Evolutionary conservation across 2,888 invertebrate species (phyloP).

Genomic region (Diarsia dahlii): DNA sequence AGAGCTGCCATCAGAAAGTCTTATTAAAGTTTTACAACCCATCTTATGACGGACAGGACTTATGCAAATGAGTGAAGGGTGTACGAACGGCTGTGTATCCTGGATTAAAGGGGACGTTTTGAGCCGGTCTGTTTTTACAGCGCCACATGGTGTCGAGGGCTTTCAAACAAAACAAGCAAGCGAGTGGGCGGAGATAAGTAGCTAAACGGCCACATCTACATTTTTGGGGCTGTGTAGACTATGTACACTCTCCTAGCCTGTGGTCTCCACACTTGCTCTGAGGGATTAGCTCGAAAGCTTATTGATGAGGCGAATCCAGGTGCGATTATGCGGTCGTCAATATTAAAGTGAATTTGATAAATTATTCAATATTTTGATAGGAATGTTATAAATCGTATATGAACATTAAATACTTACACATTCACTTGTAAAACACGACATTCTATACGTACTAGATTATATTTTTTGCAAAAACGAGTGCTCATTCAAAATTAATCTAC

Average conservation of each 20-base stretch:
- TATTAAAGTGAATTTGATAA: constrained; percentile 45
- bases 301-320: constrained; percentile 54
- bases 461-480: not conserved
- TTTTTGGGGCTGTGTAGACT: constrained; percentile 56
- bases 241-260: constrained; percentile 32
- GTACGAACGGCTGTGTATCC: constrained; percentile 76
- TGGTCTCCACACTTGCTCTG: constrained; percentile 35
- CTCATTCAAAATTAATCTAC: constrained; percentile 13
- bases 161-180: constrained; percentile 78
- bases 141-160: constrained; percentile 84
- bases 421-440: constrained; percentile 13
- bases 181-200: constrained; percentile 72
- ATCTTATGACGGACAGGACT: constrained; percentile 87
- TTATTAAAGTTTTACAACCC: constrained; percentile 85
- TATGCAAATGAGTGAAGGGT: constrained; percentile 88
- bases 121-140: constrained; percentile 84
- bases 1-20: constrained; percentile 80
- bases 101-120: constrained; percentile 83
- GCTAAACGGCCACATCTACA: constrained; percentile 67
- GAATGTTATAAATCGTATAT: constrained; percentile 38
- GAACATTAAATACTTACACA: constrained; percentile 19
- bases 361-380: constrained; percentile 36
- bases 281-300: constrained; percentile 53
- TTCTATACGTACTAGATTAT: not conserved
- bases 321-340: constrained; percentile 52